phyloP scores from a whole-genome alignment of 2,113 vertebrate species.

The Megalops atlanticus region DNA sequence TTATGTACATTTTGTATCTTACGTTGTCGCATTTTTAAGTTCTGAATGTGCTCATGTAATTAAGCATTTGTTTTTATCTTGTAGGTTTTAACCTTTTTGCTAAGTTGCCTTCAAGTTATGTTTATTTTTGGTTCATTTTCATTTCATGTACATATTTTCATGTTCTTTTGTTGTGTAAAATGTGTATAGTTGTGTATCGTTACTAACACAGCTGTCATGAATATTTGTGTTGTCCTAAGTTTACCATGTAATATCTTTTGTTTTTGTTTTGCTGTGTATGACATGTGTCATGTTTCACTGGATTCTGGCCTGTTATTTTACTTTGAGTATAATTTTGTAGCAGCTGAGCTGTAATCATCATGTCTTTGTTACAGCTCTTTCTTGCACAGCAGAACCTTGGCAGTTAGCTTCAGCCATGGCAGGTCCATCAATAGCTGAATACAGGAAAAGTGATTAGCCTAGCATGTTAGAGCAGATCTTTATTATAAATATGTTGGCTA shows the following conservation, averaged over 20 bases:
- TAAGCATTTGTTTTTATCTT: slow-evolving; percentile 18
- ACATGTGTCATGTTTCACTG: not conserved
- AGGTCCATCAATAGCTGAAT: not conserved
- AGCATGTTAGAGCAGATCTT: too few relatives aligned
- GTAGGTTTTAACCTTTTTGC: too few relatives aligned
- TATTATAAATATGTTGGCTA: too few relatives aligned
- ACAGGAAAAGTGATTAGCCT: too few relatives aligned
- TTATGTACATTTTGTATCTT: not conserved
- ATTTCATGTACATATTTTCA: slow-evolving; percentile 22
- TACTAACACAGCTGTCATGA: not conserved
- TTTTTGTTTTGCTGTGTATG: not conserved
- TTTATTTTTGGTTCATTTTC: slow-evolving; percentile 8
- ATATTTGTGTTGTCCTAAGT: slow-evolving; percentile 21
- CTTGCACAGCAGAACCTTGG: not conserved
- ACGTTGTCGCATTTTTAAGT: too few relatives aligned
- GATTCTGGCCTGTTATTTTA: not conserved
- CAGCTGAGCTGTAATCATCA: not conserved
- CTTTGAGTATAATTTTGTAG: not conserved
- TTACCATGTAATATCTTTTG: not conserved
- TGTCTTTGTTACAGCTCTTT: not conserved
- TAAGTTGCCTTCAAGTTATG: slow-evolving; percentile 15
- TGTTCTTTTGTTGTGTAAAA: not conserved
- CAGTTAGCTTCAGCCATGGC: not conserved
- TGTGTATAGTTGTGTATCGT: not conserved
- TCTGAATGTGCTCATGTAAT: not conserved